A percentile compares a stretch with the other conserved stretches of the same genome.
These are phyloP conservation scores for Bovichtus variegatus DNA, from an alignment of 2,797 vertebrate species.

Conservation along the genomic window DNA sequence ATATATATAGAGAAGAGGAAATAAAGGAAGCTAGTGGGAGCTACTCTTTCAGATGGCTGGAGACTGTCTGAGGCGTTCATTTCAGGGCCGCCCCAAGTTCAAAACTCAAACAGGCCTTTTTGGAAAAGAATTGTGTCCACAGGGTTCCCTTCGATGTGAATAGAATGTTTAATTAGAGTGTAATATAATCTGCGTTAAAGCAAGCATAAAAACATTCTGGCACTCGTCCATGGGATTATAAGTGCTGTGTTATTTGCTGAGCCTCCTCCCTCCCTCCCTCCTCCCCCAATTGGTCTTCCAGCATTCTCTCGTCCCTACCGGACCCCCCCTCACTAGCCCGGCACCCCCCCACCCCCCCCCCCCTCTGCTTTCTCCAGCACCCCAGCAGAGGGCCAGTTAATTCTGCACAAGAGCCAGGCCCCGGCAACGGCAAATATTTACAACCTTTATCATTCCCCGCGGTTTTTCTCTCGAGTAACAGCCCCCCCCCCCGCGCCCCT, in stretches of 20 bases:
- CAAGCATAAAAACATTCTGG: constrained; percentile 89
- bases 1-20: constrained; percentile 48
- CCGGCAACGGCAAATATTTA: constrained; percentile 87
- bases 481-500: constrained; percentile 5
- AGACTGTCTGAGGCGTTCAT: constrained; percentile 83
- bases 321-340: constrained; percentile 39
- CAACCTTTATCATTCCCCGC: constrained; percentile 85
- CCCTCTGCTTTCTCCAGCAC: constrained; percentile 52
- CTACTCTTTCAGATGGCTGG: constrained; percentile 80
- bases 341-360: neutral
- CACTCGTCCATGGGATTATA: constrained; percentile 86
- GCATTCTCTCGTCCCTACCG: constrained; percentile 38
- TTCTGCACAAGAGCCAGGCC: constrained; percentile 80
- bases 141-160: constrained; percentile 84
- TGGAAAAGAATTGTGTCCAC: constrained; percentile 83
- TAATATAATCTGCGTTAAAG: constrained; percentile 90
- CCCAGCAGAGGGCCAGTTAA: constrained; percentile 79
- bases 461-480: constrained; percentile 84
- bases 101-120: constrained; percentile 87
- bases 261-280: constrained; percentile 28
- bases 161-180: constrained; percentile 90
- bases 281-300: constrained; percentile 45
- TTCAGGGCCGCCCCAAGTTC: constrained; percentile 82
- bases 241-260: constrained; percentile 82
- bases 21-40: constrained; percentile 74